Percentiles rank a stretch among this genome's conserved stretches.
Conservation (phyloP, 2,888 invertebrate genomes). For the Junonia oenone region DNA sequence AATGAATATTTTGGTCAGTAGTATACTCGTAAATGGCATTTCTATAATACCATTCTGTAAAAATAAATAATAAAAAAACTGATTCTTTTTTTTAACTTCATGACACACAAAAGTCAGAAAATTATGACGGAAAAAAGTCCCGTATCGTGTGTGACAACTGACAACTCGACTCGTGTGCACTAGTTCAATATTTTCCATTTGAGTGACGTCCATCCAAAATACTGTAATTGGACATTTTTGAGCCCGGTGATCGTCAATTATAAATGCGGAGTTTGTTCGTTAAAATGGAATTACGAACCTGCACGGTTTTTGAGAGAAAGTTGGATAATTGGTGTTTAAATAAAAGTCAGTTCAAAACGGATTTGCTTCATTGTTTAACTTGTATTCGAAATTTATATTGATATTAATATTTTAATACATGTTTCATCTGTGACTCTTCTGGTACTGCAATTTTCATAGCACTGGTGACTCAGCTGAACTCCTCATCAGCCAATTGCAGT, state of each 20-base stretch:
- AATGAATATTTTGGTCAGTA: neutral
- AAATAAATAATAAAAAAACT: too few relatives aligned
- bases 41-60: too few relatives aligned
- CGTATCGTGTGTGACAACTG: too few relatives aligned
- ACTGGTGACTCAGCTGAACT: too few relatives aligned
- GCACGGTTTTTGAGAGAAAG: constrained; percentile 7
- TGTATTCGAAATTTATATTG: too few relatives aligned
- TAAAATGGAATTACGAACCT: constrained; percentile 21
- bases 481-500: too few relatives aligned
- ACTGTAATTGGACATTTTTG: constrained; percentile 13
- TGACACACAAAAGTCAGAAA: too few relatives aligned
- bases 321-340: constrained; percentile 15
- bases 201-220: constrained; percentile 2
- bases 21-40: neutral
- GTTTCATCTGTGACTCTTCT: too few relatives aligned
- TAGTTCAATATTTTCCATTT: neutral
- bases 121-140: too few relatives aligned
- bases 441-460: too few relatives aligned
- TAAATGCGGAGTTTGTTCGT: constrained; percentile 21
- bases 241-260: constrained; percentile 10
- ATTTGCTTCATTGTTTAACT: constrained; percentile 7
- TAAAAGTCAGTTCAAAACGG: constrained; percentile 8
- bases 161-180: neutral
- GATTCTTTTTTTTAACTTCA: too few relatives aligned
- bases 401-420: too few relatives aligned